These are phyloP conservation scores for Gavia stellata DNA, from an alignment of 2,113 vertebrate genomes.

Conservation along the genomic window DNA sequence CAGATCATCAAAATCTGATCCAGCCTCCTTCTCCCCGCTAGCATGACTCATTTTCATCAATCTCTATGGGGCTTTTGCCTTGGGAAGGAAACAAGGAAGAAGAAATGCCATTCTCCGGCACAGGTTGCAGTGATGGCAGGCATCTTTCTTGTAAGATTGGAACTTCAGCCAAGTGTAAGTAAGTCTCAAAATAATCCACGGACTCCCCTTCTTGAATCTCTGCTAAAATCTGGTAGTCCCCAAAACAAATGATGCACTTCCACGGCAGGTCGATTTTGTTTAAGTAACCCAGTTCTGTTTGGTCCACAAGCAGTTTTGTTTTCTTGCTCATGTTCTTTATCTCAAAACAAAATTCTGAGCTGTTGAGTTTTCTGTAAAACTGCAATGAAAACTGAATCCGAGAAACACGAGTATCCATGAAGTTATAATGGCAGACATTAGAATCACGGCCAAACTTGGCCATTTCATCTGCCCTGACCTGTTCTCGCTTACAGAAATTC, in stretches of 20 bases:
- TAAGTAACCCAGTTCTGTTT: conserved; percentile 74
- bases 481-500: conserved; percentile 51
- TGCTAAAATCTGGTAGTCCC: conserved; percentile 83
- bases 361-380: conserved; percentile 74
- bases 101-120: conserved; percentile 12
- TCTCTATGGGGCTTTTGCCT: conserved; percentile 57
- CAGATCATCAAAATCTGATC: neutral
- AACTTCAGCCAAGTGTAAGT: conserved; percentile 70
- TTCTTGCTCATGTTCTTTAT: conserved; percentile 91
- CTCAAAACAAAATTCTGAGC: conserved; percentile 71
- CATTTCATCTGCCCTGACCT: conserved; percentile 68
- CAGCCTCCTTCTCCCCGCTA: neutral
- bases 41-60: conserved; percentile 70
- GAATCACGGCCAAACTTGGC: conserved; percentile 82
- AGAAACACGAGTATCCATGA: conserved; percentile 81
- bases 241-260: conserved; percentile 80
- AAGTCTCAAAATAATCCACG: conserved; percentile 77
- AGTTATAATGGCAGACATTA: conserved; percentile 71
- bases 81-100: neutral
- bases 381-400: conserved; percentile 82
- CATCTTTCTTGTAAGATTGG: conserved; percentile 75
- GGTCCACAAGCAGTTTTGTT: conserved; percentile 72
- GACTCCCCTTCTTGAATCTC: conserved; percentile 79
- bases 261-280: conserved; percentile 80
- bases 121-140: neutral